phyloP scores from a whole-genome alignment of 2,113 vertebrate species.

The Dipodomys merriami region DNA sequence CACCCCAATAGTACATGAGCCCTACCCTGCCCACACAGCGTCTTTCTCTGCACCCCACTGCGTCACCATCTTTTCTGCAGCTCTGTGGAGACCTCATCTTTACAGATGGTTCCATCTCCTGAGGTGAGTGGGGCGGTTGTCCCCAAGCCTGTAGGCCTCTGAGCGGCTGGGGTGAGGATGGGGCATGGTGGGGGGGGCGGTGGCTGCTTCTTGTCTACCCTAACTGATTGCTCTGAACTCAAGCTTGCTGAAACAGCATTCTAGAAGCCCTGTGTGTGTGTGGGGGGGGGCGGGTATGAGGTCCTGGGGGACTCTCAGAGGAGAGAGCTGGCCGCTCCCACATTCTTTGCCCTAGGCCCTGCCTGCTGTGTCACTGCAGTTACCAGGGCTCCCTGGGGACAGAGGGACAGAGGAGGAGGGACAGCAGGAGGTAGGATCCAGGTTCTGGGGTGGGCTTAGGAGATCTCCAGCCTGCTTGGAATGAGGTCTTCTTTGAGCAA shows the following conservation, averaged over 20 bases:
- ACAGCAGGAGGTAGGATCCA: not conserved
- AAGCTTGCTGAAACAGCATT: constrained; percentile 1
- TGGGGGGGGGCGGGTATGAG: not conserved
- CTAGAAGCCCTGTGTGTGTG: fast-evolving
- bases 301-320: not conserved
- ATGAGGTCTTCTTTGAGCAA: not conserved
- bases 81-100: not conserved
- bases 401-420: not conserved
- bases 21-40: fast-evolving
- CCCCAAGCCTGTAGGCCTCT: too few species aligned
- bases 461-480: not conserved
- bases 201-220: too few species aligned
- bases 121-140: not conserved
- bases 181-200: fast-evolving
- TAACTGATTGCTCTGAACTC: not conserved
- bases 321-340: not conserved
- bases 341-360: not conserved
- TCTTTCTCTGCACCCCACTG: too few species aligned
- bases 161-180: not conserved
- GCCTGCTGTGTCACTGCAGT: not conserved
- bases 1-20: fast-evolving
- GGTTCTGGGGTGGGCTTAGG: not conserved
- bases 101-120: not conserved
- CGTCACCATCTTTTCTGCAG: too few species aligned
- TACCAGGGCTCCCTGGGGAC: not conserved